Evolutionary conservation across 2,113 vertebrate genomes (phyloP).

Genomic region (Pachypanchax playfairii): DNA sequence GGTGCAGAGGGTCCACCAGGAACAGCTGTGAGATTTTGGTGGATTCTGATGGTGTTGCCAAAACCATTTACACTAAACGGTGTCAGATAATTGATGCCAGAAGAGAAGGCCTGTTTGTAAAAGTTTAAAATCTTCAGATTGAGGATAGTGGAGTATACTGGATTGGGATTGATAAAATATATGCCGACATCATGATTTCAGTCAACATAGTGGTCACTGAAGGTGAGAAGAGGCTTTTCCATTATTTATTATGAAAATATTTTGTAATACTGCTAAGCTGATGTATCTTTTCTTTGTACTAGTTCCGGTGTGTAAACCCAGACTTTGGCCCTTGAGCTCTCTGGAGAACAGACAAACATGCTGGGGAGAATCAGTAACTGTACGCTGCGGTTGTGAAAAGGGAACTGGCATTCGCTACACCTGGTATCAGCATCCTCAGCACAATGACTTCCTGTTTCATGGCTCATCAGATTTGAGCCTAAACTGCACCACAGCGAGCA

Average conservation of each 20-base stretch:
- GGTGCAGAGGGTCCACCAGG: constrained; percentile 69
- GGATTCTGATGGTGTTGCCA: constrained; percentile 54
- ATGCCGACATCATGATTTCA: constrained; percentile 71
- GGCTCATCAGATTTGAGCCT: constrained; percentile 51
- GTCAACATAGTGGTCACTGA: constrained; percentile 67
- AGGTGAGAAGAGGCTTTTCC: constrained; percentile 69
- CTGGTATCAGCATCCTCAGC: constrained; percentile 59
- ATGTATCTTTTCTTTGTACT: constrained; percentile 10
- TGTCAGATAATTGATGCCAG: constrained; percentile 20
- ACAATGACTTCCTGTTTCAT: constrained; percentile 15
- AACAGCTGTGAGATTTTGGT: constrained; percentile 65
- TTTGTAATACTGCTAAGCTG: neutral
- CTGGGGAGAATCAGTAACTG: constrained; percentile 58
- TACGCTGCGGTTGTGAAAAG: constrained; percentile 55
- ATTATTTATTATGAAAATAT: too few relatives aligned
- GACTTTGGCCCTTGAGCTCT: constrained; percentile 51
- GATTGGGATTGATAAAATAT: constrained; percentile 74
- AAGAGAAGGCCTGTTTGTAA: constrained; percentile 47
- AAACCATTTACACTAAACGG: neutral
- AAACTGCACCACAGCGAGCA: constrained; percentile 45
- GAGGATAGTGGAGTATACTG: constrained; percentile 74
- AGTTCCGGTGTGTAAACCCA: constrained; percentile 72
- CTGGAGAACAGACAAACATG: constrained; percentile 56
- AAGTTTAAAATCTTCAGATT: constrained; percentile 54
- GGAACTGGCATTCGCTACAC: constrained; percentile 62